Evolutionary conservation across 2,797 vertebrate genomes (phyloP), one percentile per base, ranked within the genome.

Genomic region (Sebastes minor): DNA sequence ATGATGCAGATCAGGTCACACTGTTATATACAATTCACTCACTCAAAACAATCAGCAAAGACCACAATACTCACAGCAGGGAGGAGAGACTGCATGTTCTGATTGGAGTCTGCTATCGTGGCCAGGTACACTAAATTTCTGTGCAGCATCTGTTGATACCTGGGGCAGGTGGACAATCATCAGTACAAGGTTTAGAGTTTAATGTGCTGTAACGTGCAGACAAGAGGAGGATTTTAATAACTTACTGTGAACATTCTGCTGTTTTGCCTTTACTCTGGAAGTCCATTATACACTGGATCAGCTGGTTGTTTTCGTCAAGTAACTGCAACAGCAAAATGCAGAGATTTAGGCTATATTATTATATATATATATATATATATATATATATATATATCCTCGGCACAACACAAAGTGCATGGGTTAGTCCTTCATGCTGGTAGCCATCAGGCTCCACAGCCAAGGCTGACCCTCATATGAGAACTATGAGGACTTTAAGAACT

Each of bases 201-300:
- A 0, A 55, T 4, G 6, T 14, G 20, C 9, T 20, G 18, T 11
- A 33, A 42, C 4, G 2, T 33, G 9, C 0, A 55, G 7, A 1
- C 7, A 53, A 18, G 4, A 46, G 0, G 1, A 2, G 4, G 7
- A 30, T 49, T 27, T 56, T 1, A 3, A 35, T 11, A 20, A 94
- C 99, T 98, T 97, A 99, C 99, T 99, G 99, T 94, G 99, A 99
- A 95, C 98, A 99, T 92, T 99, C 99, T 66, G 97, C 97, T 1
- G 98, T 98, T 95, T 99, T 99, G 76, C 98, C 98, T 97, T 99
- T 99, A 95, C 98, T 99, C 94, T 99, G 99, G 91, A 98, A 99
- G 92, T 99, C 99, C 98, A 99, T 99, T 95, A 99, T 99, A 94
- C 98, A 99, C 86, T 99, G 98, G 93, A 99, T 99, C 86, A 99